Evolutionary conservation across 2,113 vertebrate genomes (phyloP), one percentile per base, ranked within the genome.

Genomic region (Cardinalis cardinalis): DNA sequence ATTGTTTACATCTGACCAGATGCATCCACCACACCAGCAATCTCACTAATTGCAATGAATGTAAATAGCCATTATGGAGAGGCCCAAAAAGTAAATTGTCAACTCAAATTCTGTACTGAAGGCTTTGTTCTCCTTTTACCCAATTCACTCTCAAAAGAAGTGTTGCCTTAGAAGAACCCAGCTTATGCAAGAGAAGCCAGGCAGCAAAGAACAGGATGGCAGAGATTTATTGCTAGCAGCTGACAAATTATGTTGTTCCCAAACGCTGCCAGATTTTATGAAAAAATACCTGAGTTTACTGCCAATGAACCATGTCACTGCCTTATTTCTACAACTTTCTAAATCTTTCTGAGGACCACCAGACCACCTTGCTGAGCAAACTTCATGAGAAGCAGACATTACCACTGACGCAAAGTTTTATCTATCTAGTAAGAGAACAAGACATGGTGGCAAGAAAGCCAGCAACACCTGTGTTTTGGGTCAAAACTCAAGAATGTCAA

Each of bases 221-320:
- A 84, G 41, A 95, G 79, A 94, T 84, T 88, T 78, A 84, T 34
- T 78, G 61, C 76, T 31, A 87, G 46, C 84, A 93, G 70, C 69
- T 92, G 83, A 92, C 69, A 59, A 66, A 85, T 86, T 41, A 86
- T 18, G 19, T 36, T 53, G 61, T 18, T 70, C 41, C 15, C 38
- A 65, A 73, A 87, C 0, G 0, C 49, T 72, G 73, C 29, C 70
- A 78, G 73, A 69, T 61, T 72, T 89, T 40, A 91, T 18, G 40
- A 38, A 85, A 88, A 79, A 81, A 78, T 56, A 93, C 60, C 69
- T 71, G 52, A 74, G 19, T 25, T 79, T 84, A 71, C n/a, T 72
- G 63, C 49, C 29, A 86, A 77, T 84, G 65, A 80, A 55, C 52
- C 8, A 14, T 24, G 60, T 70, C 72, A 56, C 36, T 43, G 40